Evolutionary conservation across 1,140 invertebrate genomes (phyloP).

Genomic region (Dreissena rostriformis): DNA sequence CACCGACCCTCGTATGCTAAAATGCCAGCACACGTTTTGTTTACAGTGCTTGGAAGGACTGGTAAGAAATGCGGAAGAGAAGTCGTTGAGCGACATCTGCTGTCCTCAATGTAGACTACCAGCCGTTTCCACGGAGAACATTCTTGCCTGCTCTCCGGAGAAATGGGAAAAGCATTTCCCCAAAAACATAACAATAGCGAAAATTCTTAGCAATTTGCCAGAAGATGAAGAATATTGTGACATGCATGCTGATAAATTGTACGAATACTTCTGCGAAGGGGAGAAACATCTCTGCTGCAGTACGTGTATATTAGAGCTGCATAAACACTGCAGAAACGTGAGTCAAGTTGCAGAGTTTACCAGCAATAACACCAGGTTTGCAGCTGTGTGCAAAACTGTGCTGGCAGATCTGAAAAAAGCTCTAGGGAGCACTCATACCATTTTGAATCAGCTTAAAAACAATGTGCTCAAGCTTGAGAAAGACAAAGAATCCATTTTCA

Average conservation of each 20-base stretch:
- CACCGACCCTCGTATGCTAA: conserved; percentile 45
- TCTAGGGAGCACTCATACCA: conserved; percentile 22
- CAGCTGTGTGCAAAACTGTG: neutral
- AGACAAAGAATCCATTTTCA: conserved; percentile 5
- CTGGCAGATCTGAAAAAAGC: conserved; percentile 35
- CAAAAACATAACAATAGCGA: conserved; percentile 34
- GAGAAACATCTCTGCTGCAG: conserved; percentile 32
- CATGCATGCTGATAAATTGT: conserved; percentile 48
- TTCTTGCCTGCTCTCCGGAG: neutral
- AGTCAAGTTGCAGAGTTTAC: conserved; percentile 32
- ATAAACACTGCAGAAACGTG: conserved; percentile 33
- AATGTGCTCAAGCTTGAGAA: conserved; percentile 39
- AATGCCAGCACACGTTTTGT: conserved; percentile 63
- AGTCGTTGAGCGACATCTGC: neutral
- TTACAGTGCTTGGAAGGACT: conserved; percentile 48
- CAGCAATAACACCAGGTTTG: conserved; percentile 2
- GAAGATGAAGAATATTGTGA: conserved; percentile 42
- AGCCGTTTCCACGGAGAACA: neutral
- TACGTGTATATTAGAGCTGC: conserved; percentile 29
- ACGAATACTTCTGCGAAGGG: conserved; percentile 48
- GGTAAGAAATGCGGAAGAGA: conserved; percentile 4
- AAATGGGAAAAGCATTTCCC: conserved; percentile 26
- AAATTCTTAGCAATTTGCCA: conserved; percentile 51
- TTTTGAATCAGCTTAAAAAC: conserved; percentile 31
- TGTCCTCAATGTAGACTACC: conserved; percentile 52